These are phyloP conservation scores for Illadopsis cleaveri DNA, from an alignment of 2,113 vertebrate species.

Conservation along the genomic window DNA sequence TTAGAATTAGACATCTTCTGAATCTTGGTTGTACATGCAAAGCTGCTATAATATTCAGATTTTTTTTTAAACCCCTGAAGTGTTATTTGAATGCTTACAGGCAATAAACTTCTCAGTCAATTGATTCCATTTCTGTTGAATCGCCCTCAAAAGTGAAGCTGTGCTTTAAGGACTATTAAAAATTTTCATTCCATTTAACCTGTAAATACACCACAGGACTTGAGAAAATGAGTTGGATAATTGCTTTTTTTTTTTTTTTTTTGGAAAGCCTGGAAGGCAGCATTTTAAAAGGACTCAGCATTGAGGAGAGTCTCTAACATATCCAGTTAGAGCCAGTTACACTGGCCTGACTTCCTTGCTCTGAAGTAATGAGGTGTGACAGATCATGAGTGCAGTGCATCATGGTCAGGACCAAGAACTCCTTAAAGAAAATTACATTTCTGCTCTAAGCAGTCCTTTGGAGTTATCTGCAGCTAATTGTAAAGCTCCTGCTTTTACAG, in stretches of 20 bases:
- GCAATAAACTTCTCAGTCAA: background rate
- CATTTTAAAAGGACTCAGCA: background rate
- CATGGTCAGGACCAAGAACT: slow-evolving; percentile 1
- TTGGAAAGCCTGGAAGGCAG: slow-evolving; percentile 1
- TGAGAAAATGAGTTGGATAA: slow-evolving; percentile 18
- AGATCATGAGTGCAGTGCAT: slow-evolving; percentile 13
- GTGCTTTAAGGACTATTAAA: slow-evolving; percentile 5
- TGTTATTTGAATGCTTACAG: background rate
- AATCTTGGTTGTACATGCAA: background rate
- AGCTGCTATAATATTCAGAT: background rate
- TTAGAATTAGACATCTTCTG: background rate
- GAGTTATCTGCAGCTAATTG: slow-evolving; percentile 35
- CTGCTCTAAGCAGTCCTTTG: slow-evolving; percentile 7
- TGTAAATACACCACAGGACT: slow-evolving; percentile 22
- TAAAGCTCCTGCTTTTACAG: background rate
- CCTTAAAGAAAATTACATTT: slow-evolving; percentile 19
- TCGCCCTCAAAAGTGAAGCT: background rate
- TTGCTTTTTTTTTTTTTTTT: background rate
- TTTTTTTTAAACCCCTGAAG: background rate
- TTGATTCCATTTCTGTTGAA: slow-evolving; percentile 6
- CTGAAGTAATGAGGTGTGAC: slow-evolving; percentile 36
- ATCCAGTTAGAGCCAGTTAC: background rate
- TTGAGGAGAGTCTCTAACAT: background rate
- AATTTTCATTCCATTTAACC: background rate
- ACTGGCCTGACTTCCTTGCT: background rate